A percentile compares a stretch with the other conserved stretches of the same genome.
Evolutionary conservation across 64 coral and sea anemone genomes (phyloP).

Genomic region (Montipora sp.): DNA sequence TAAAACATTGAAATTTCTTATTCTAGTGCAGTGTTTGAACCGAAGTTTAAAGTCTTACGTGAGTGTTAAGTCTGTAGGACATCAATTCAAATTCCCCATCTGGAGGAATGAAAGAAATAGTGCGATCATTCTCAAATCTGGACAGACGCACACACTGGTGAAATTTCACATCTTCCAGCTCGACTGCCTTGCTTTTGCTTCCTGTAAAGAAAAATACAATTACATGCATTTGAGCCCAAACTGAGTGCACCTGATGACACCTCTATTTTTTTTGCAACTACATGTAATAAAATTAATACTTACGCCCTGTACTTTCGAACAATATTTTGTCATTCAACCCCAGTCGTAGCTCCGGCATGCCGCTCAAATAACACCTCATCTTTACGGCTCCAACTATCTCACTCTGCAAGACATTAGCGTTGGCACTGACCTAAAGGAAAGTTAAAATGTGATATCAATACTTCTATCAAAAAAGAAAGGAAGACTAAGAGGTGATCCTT

Average conservation of each 20-base stretch:
- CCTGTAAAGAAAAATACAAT: constrained; percentile 51
- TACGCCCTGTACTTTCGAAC: constrained; percentile 99
- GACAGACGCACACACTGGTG: constrained; percentile 99
- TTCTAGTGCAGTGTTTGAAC: no score
- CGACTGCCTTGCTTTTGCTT: constrained; percentile 98
- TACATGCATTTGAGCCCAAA: background rate
- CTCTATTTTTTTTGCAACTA: no score
- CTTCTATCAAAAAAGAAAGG: background rate
- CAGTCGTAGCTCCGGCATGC: constrained; percentile 97
- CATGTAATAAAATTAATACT: constrained; percentile 6
- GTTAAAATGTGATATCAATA: background rate
- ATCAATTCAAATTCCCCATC: constrained; percentile 99
- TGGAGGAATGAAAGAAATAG: constrained; percentile 98
- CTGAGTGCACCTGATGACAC: no score
- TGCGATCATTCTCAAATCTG: constrained; percentile 99
- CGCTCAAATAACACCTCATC: constrained; percentile 95
- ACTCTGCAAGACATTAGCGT: constrained; percentile 96
- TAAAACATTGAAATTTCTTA: no score
- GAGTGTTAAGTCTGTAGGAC: constrained; percentile 98
- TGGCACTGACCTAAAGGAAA: constrained; percentile 84
- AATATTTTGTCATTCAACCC: constrained; percentile 98
- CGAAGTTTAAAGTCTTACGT: constrained; percentile 70
- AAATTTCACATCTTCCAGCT: constrained; percentile 99
- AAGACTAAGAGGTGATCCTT: no score
- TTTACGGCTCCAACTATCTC: constrained; percentile 97